Base-by-base conservation (phyloP, 2,113 vertebrate species). In the Heterotilapia buettikoferi region DNA sequence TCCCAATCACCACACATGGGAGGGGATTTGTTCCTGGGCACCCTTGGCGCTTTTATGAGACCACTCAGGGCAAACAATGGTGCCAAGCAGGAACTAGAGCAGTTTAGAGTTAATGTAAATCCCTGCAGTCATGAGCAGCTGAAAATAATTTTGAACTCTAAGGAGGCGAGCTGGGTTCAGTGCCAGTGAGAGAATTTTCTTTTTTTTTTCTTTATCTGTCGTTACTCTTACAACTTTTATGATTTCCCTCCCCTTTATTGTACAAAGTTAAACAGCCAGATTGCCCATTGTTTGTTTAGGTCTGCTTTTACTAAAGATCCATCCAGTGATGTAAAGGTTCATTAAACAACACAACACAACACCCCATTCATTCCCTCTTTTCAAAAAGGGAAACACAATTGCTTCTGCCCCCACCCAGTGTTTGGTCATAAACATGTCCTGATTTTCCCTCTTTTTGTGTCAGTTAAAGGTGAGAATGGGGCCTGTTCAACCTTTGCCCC, bases 111-210 rank as follows among this genome's bases (percentile, higher is more conserved):
- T 94, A 83, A 93, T 80, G 84, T 87, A 94, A 94, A 96, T 93
- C 91, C 92, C 90, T 86, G 56, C 84, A 90, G 90, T 89, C 90
- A 85, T 40, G 7, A 88, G 80, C 89, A 92, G 91, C 93, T 94
- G 93, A 95, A 94, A 94, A 92, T 94, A 92, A 96, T 95, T 90
- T 94, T 91, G 89, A 87, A 88, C 84, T 90, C 80, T 68, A 61
- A 47, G 82, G 85, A 86, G 29, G 56, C 40, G 36, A 73, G 57
- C 10, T 47, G 26, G 80, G 79, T 36, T 79, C 19, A 10, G 24
- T 76, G 83, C 56, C 87, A 85, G 84, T 89, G 36, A 80, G 63
- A 81, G 29, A 26, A 84, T 61, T 85, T 84, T 53, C 24, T 36
- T 66, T 53, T 84, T 68, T 68, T 40, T 68, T 38, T 36, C 43